phyloP scores from a whole-genome alignment of 2,888 invertebrate genomes.

The Cryptosula pallasiana region DNA sequence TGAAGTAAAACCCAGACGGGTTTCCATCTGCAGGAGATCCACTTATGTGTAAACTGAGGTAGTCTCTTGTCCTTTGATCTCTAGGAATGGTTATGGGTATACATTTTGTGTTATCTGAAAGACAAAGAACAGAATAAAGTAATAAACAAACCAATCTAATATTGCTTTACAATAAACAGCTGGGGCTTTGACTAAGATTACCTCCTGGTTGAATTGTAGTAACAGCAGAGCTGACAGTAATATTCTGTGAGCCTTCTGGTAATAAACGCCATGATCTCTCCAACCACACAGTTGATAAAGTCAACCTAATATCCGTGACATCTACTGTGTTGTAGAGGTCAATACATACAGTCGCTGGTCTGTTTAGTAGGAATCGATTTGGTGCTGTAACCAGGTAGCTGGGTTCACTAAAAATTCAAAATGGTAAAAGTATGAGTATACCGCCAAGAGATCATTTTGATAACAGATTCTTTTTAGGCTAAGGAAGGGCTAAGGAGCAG shows the following conservation, averaged over 20 bases:
- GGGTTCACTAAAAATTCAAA: not conserved
- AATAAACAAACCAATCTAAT: too few species aligned
- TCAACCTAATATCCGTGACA: not conserved
- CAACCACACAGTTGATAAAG: not conserved
- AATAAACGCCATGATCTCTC: not conserved
- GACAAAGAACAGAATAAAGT: too few species aligned
- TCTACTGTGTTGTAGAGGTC: slow-evolving; percentile 2
- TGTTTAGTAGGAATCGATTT: not conserved
- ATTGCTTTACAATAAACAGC: too few species aligned
- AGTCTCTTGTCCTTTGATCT: not conserved
- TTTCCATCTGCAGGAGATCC: not conserved
- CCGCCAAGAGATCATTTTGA: too few species aligned
- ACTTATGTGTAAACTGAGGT: not conserved
- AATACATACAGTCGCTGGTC: slow-evolving; percentile 18
- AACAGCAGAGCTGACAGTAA: not conserved
- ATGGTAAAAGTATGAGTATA: not conserved
- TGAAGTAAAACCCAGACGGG: not conserved
- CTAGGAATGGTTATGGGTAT: not conserved
- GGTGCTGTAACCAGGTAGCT: slow-evolving; percentile 14
- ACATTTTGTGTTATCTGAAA: not conserved
- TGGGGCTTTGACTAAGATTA: too few species aligned
- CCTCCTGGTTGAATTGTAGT: not conserved
- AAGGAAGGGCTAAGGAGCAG: too few species aligned
- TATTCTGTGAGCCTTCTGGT: not conserved
- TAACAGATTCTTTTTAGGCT: too few species aligned